Evolutionary conservation across 2,888 invertebrate genomes (phyloP), one percentile per base, ranked within the genome.

Genomic region (Drosophila prostipennis): DNA sequence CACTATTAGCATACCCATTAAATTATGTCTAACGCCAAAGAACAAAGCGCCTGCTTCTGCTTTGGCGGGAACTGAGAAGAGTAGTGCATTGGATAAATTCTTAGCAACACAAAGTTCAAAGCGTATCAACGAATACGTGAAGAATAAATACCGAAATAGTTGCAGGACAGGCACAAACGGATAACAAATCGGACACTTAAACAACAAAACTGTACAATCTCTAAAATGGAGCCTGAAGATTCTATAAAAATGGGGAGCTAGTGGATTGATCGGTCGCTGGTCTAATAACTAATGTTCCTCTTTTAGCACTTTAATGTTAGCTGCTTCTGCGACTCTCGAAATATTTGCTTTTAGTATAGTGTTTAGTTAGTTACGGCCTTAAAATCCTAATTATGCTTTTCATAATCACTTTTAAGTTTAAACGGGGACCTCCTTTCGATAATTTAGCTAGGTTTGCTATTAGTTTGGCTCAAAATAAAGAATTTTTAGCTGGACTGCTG

Each of bases 341-440:
- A 56, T 71, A 45, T 52, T 54, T 48, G 54, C 39, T 61, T 40
- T 54, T 39, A 54, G 32, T 60, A 48, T 56, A 71, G 49, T 68
- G 51, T 67, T 64, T 69, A 65, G 61, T 63, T 71, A 77, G 56
- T 76, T 73, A 52, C 46, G 46, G 45, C 64, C 67, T 77, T 73
- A 68, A 61, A 48, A 70, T 78, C 69, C 78, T 82, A 80, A 73
- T 55, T 80, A 82, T 78, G 74, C 55, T 48, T 72, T 63, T 67
- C 53, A 57, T 79, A 80, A 82, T 78, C 79, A 79, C 75, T 76
- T 81, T 26, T 1, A 26, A 2, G 26, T 26, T 26, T 55, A 67
- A 76, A 65, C 55, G 23, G 57, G 69, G 51, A 55, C 36, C n/a
- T 55, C 37, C 11, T 54, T 54, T 42, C 32, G 37, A 53, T 42